These are phyloP conservation scores for Harpalus rufipes DNA, from an alignment of 2,888 invertebrate genomes.

Conservation along the genomic window DNA sequence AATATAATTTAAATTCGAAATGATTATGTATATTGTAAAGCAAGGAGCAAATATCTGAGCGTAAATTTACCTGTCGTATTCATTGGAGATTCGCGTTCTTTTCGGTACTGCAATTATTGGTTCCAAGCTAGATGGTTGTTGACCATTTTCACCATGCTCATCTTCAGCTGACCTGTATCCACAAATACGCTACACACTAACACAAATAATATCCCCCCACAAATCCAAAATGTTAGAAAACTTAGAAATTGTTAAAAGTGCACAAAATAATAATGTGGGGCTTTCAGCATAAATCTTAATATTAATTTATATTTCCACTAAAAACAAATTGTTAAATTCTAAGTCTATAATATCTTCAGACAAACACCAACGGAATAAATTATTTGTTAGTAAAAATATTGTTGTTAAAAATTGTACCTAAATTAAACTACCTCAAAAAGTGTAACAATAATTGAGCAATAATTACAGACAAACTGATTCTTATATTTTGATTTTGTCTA, in stretches of 20 bases:
- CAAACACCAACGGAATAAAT: too few relatives aligned
- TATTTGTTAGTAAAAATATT: too few relatives aligned
- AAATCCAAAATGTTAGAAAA: conserved; percentile 21
- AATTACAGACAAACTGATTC: too few relatives aligned
- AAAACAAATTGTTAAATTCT: too few relatives aligned
- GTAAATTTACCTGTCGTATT: conserved; percentile 59
- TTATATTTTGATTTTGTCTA: too few relatives aligned
- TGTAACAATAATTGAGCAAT: too few relatives aligned
- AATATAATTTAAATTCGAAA: neutral
- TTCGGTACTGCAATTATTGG: conserved; percentile 77
- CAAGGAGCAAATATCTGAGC: conserved; percentile 58
- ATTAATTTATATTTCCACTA: neutral
- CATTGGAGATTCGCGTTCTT: conserved; percentile 76
- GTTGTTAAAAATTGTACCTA: too few relatives aligned
- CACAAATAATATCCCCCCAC: conserved; percentile 50
- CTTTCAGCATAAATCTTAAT: neutral
- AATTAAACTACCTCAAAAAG: too few relatives aligned
- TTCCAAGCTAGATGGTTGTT: conserved; percentile 72
- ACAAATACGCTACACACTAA: conserved; percentile 72
- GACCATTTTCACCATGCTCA: conserved; percentile 75
- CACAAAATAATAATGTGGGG: neutral
- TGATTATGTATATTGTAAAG: neutral
- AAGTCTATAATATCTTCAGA: too few relatives aligned
- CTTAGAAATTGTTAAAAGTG: neutral
- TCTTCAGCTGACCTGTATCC: conserved; percentile 78